Conservation (phyloP, 2,797 vertebrate genomes). For the Manis pentadactyla region DNA sequence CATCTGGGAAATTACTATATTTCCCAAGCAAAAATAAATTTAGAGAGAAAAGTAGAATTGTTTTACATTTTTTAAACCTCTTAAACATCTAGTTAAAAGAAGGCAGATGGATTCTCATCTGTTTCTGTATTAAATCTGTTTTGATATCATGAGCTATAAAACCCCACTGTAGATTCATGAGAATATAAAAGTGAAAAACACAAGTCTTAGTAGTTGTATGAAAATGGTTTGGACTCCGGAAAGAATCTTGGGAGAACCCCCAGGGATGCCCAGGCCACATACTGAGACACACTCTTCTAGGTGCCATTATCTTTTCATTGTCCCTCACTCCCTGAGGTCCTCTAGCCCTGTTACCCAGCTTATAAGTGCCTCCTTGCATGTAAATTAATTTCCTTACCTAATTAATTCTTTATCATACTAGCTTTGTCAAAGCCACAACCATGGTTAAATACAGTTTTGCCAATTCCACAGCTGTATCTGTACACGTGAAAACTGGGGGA, state of each 20-base stretch:
- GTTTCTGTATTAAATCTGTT: conserved; percentile 6
- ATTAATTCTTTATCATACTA: background rate
- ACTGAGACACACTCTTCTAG: background rate
- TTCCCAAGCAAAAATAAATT: background rate
- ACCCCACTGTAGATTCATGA: background rate
- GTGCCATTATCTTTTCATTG: background rate
- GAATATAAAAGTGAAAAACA: background rate
- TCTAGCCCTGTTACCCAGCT: background rate
- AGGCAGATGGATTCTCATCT: background rate
- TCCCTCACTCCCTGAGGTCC: background rate
- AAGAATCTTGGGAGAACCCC: background rate
- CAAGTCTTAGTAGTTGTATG: background rate
- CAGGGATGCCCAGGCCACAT: background rate
- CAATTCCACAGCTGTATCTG: background rate
- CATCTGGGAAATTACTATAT: background rate
- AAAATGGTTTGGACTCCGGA: background rate
- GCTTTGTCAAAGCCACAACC: background rate
- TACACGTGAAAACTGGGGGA: background rate
- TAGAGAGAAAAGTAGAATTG: background rate
- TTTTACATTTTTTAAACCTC: background rate
- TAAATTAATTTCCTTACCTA: background rate
- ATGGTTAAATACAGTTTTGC: background rate
- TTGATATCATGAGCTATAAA: background rate
- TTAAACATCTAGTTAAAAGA: background rate
- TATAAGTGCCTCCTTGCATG: background rate